Evolutionary conservation across 2,888 invertebrate genomes (phyloP), one percentile per base, ranked within the genome.

Genomic region (Apantesis nais): DNA sequence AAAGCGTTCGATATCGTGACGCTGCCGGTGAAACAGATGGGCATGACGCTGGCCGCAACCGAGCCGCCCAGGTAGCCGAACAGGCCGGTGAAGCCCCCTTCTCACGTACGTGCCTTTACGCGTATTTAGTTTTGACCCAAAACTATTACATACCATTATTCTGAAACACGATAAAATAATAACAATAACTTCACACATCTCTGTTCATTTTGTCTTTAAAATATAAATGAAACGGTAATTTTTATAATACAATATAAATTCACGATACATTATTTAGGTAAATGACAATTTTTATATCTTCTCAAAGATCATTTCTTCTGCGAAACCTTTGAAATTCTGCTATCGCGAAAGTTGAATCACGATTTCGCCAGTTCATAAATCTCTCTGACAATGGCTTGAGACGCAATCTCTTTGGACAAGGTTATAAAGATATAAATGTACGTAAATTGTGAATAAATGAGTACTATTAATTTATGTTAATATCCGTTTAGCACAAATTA

Each of bases 231-330:
- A 29, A 29, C 5, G 7, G 29, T 29, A 29, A 25, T 14, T 25
- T 58, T 14, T 14, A 29, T 16, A 4, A 29, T 29, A 58, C 39
- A 72, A 1, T 34, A 55, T 29, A 39, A 41, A 25, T 8, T 14
- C 63, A 68, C 61, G 66, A 70, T 64, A 62, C 1, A 68, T 62
- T 37, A 37, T 62, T 66, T 58, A 60, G 70, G n/a, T 74, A 74
- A 72, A 64, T 64, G 67, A 71, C 52, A 69, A 71, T 71, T 76
- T 67, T 34, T 71, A 70, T 25, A 29, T 65, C 31, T 12, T 68
- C 62, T n/a, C 29, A 41, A 29, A 29, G 29, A n/a, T 41, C 62
- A 25, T 25, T 29, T 66, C 62, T 52, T 52, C 63, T 64, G 67
- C 70, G 70, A 58, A 58, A 52, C 37, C 44, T 37, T 52, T 55